Evolutionary conservation across 1,140 invertebrate species (phyloP).

Genomic region (Drosophila subpulchrella): DNA sequence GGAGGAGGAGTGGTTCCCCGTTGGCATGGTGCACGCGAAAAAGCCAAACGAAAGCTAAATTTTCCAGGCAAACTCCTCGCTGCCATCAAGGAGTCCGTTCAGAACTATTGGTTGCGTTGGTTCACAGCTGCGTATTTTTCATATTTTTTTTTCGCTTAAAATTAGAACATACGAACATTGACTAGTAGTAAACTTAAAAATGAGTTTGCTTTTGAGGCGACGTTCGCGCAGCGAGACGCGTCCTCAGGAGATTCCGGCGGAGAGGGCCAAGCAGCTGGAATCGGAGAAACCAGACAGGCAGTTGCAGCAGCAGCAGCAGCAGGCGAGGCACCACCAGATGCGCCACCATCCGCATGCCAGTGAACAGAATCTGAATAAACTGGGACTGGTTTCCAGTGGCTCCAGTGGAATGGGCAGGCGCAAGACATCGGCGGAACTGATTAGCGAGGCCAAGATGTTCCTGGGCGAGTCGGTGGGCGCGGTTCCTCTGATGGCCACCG

Average conservation of each 20-base stretch:
- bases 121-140: conserved; percentile 10
- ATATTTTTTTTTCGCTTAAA: neutral
- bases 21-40: conserved; percentile 82
- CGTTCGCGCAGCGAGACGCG: conserved; percentile 76
- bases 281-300: conserved; percentile 1
- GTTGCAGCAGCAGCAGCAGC: conserved; percentile 7
- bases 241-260: conserved; percentile 29
- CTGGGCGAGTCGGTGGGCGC: conserved; percentile 73
- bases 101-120: conserved; percentile 30
- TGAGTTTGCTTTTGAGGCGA: conserved; percentile 71
- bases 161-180: neutral
- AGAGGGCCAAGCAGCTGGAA: conserved; percentile 23
- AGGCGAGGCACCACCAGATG: conserved; percentile 16
- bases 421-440: conserved; percentile 91
- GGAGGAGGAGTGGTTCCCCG: neutral
- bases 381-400: conserved; percentile 12
- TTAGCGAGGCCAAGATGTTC: conserved; percentile 89
- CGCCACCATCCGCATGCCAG: conserved; percentile 22
- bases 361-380: conserved; percentile 41
- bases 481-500: conserved; percentile 49
- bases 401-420: conserved; percentile 63
- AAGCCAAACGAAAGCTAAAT: conserved; percentile 67
- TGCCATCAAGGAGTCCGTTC: conserved; percentile 13
- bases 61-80: conserved; percentile 41
- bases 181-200: conserved; percentile 4